Conservation (phyloP, 2,113 vertebrate species). For the Rhizomys pruinosus region DNA sequence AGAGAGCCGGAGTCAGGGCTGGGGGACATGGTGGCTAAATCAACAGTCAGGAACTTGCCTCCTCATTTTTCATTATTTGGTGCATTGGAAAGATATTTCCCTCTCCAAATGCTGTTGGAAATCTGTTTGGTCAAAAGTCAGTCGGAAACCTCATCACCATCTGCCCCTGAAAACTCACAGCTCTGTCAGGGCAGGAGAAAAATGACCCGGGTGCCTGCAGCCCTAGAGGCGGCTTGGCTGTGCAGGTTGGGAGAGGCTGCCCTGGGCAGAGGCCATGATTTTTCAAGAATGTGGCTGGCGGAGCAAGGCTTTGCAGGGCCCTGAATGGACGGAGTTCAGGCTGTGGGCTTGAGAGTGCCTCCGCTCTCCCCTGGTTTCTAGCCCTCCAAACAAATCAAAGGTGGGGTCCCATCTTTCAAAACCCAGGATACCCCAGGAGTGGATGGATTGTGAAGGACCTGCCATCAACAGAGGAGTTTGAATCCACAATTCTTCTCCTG, state of each 20-base stretch:
- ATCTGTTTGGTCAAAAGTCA: constrained; percentile 60
- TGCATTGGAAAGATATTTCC: constrained; percentile 27
- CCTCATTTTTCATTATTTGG: constrained; percentile 55
- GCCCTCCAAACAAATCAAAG: background rate
- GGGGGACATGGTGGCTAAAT: background rate
- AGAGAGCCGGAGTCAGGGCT: background rate
- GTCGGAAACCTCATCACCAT: constrained; percentile 19
- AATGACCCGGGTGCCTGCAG: background rate
- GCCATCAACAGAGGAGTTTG: fast-evolving
- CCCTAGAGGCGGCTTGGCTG: fast-evolving
- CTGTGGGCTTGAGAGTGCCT: background rate
- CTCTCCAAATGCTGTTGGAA: constrained; percentile 62
- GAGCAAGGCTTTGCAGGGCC: background rate
- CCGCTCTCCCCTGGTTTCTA: fast-evolving
- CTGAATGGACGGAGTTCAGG: fast-evolving
- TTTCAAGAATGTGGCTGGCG: fast-evolving
- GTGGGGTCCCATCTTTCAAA: fast-evolving
- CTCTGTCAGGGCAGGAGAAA: background rate
- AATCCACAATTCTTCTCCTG: fast-evolving
- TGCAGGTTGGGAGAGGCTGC: fast-evolving
- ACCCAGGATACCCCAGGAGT: too few species aligned
- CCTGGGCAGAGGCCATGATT: background rate
- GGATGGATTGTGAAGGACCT: fast-evolving
- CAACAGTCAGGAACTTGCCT: constrained; percentile 56
- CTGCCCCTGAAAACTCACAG: background rate